phyloP scores from a whole-genome alignment of 2,797 vertebrate species.

The Gallinago nigripennis region DNA sequence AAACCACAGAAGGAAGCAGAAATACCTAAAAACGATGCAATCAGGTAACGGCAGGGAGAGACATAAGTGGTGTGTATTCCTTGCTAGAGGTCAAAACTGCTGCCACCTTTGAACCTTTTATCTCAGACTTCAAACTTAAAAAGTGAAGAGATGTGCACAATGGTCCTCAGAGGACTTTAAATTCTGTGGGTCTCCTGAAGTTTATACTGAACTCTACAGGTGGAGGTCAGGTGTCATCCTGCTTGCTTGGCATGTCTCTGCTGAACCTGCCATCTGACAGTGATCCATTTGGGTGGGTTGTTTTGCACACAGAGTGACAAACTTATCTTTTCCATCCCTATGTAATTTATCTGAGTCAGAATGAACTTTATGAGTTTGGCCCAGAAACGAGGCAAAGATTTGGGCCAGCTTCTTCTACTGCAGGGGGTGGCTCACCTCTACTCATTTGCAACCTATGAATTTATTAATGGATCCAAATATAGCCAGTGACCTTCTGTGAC shows the following conservation, averaged over 20 bases:
- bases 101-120: not conserved
- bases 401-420: conserved; percentile 8
- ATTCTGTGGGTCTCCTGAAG: not conserved
- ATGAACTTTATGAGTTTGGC: not conserved
- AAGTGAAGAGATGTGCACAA: not conserved
- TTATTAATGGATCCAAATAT: conserved; percentile 52
- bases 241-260: not conserved
- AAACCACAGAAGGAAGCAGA: not conserved
- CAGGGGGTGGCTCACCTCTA: not conserved
- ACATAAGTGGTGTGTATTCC: not conserved
- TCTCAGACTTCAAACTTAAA: not conserved
- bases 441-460: not conserved
- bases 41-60: not conserved
- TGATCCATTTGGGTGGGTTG: not conserved
- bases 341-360: not conserved
- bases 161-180: not conserved
- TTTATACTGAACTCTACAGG: not conserved
- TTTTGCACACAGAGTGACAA: not conserved
- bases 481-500: conserved; percentile 26
- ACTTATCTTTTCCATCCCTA: not conserved
- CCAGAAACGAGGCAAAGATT: not conserved
- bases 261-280: not conserved
- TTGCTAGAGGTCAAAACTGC: not conserved
- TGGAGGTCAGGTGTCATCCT: not conserved
- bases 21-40: not conserved